phyloP scores from a whole-genome alignment of 2,888 invertebrate genomes.

The Ophion ventricosus region DNA sequence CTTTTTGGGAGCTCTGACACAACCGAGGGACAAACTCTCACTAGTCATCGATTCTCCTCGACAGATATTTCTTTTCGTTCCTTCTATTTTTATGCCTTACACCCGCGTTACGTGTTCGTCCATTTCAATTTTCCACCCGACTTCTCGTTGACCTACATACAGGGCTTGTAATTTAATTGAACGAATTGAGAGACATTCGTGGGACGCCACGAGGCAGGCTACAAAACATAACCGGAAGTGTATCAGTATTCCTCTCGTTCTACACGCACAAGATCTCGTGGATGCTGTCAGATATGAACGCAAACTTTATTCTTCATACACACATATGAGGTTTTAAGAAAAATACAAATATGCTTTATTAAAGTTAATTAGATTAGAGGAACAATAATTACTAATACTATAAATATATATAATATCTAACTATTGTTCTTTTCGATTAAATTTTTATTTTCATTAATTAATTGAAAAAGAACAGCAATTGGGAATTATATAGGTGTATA shows the following conservation, averaged over 20 bases:
- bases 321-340: too few species aligned
- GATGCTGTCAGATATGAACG: too few species aligned
- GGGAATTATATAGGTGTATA: too few species aligned
- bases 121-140: conserved; percentile 32
- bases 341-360: too few species aligned
- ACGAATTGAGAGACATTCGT: conserved; percentile 10
- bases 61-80: conserved; percentile 10
- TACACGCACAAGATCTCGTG: background rate
- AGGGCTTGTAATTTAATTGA: conserved; percentile 19
- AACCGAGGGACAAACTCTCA: conserved; percentile 33
- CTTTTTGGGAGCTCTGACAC: background rate
- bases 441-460: too few species aligned
- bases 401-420: too few species aligned
- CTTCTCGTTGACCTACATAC: conserved; percentile 41
- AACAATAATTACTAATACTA: too few species aligned
- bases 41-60: conserved; percentile 37
- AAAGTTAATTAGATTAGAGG: too few species aligned
- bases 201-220: conserved; percentile 19
- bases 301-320: too few species aligned
- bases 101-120: background rate
- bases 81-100: background rate
- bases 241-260: background rate
- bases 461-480: too few species aligned
- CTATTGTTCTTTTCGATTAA: too few species aligned
- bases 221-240: background rate